A percentile compares a stretch with the other conserved stretches of the same genome.
These are phyloP conservation scores for Prietella phreatophila DNA, from an alignment of 2,113 vertebrate species.

Conservation along the genomic window DNA sequence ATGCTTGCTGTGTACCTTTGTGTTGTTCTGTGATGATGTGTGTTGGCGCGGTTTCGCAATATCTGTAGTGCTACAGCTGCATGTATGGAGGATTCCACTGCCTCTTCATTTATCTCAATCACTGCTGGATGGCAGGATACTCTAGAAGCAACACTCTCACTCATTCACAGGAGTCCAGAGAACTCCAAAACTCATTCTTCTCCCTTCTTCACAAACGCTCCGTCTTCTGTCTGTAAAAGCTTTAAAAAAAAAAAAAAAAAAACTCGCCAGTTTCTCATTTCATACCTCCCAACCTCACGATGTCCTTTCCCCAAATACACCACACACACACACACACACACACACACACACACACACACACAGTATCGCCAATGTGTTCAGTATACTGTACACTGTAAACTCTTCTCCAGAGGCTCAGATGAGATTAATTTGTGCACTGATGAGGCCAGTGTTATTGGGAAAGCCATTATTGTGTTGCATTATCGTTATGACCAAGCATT, in stretches of 20 bases:
- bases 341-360: not conserved
- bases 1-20: not conserved
- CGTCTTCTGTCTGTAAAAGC: slow-evolving; percentile 19
- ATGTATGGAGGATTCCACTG: slow-evolving; percentile 29
- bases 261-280: not conserved
- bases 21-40: slow-evolving; percentile 11
- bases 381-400: slow-evolving; percentile 20
- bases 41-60: not conserved
- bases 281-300: not conserved
- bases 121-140: slow-evolving; percentile 37
- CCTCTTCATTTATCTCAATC: slow-evolving; percentile 54
- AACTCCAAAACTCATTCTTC: slow-evolving; percentile 17
- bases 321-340: not conserved
- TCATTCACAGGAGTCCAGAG: slow-evolving; percentile 32
- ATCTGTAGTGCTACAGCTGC: slow-evolving; percentile 12
- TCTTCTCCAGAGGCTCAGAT: slow-evolving; percentile 13
- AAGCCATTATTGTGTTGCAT: slow-evolving; percentile 61
- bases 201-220: not conserved
- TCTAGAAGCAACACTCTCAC: slow-evolving; percentile 35
- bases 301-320: not conserved
- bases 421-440: slow-evolving; percentile 41
- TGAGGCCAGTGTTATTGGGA: slow-evolving; percentile 39
- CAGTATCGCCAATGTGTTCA: not conserved
- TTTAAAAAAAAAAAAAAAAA: no score
- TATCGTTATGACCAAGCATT: slow-evolving; percentile 61